Evolutionary conservation across 2,888 invertebrate species (phyloP).

Genomic region (Branchellion lobata): DNA sequence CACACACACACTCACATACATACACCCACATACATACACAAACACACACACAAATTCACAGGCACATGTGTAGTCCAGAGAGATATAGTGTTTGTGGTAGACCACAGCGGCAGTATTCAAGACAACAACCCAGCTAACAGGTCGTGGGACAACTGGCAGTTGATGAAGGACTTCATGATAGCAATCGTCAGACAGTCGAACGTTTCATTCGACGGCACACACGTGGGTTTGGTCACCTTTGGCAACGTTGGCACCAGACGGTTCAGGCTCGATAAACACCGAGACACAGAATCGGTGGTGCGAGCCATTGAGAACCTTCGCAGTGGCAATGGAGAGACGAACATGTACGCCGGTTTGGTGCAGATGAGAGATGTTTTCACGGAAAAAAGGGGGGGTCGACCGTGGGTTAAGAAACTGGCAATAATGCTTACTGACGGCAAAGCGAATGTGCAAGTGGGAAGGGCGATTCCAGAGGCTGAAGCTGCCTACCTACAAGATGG

Average conservation of each 20-base stretch:
- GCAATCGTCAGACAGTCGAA: slow-evolving; percentile 19
- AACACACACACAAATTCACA: too few species aligned
- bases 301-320: slow-evolving; percentile 40
- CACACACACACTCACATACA: too few species aligned
- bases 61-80: slow-evolving; percentile 21
- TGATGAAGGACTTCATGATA: slow-evolving; percentile 42
- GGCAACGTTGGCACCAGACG: slow-evolving; percentile 46
- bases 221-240: slow-evolving; percentile 50
- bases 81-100: slow-evolving; percentile 47
- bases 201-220: slow-evolving; percentile 45
- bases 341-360: slow-evolving; percentile 41
- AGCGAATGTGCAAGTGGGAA: slow-evolving; percentile 55
- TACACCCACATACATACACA: too few species aligned
- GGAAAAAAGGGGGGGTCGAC: slow-evolving; percentile 55
- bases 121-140: slow-evolving; percentile 44
- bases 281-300: not conserved
- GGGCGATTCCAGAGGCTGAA: slow-evolving; percentile 56
- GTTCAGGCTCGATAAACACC: slow-evolving; percentile 45
- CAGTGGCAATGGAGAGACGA: slow-evolving; percentile 41
- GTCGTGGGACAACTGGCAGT: slow-evolving; percentile 45
- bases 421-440: slow-evolving; percentile 58
- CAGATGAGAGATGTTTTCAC: not conserved
- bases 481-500: slow-evolving; percentile 30
- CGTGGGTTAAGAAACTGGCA: slow-evolving; percentile 55
- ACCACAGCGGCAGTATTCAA: slow-evolving; percentile 47